Evolutionary conservation across 2,797 vertebrate species (phyloP), one percentile per base, ranked within the genome.

Genomic region (Myotis findleyi): DNA sequence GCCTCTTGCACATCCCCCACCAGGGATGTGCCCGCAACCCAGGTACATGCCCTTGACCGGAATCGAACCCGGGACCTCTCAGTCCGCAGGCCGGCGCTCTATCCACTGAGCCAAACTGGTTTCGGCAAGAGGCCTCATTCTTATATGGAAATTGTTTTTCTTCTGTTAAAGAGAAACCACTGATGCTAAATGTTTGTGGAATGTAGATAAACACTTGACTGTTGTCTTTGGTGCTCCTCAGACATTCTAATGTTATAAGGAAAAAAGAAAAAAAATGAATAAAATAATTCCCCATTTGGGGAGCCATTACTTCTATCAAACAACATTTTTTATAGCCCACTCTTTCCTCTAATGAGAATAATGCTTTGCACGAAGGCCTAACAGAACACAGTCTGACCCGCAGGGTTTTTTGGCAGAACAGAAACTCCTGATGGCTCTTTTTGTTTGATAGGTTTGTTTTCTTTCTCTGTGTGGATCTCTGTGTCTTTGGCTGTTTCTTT

Each of bases 291-390:
- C 51, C 86, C 6, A 0, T 90, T 88, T 64, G 55, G 71, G 85
- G 38, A 96, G 33, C 30, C 87, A 36, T 87, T 92, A 38, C 47
- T 94, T 84, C 69, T 14, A 84, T 84, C 41, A 80, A 94, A 88
- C 88, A 83, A 80, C 44, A 25, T 93, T 69, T 80, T 72, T 89
- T 36, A 71, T 88, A 85, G 30, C 30, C 76, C 44, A 62, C 72
- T 77, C 72, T 94, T 93, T 73, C 72, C 80, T 89, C 87, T 66
- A 33, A 72, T 68, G 77, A 68, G 62, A 93, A 83, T 25, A 12
- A 84, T 53, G 57, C 86, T 95, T 85, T 90, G 38, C 57, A 23
- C 23, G 73, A 84, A 84, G 44, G 23, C 33, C 80, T 55, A 59
- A 62, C 88, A 91, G 41, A 30, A 59, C 44, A 16, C 49, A 23